A percentile compares a stretch with the other conserved stretches of the same genome.
Conservation (phyloP, 2,888 invertebrate genomes). For the Epirrhoe tristata region DNA sequence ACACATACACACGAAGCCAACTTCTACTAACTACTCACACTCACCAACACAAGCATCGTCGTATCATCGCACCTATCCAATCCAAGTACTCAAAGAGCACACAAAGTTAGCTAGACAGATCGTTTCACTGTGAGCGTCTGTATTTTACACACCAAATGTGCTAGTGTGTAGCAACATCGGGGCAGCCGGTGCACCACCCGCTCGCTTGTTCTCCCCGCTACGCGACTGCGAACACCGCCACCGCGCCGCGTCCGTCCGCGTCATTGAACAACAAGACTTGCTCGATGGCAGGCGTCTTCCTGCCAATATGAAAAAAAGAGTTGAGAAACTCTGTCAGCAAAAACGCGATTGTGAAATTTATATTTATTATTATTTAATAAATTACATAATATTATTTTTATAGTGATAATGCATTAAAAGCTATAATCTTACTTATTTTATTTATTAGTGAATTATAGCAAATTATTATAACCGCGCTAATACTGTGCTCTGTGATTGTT, state of each 20-base stretch:
- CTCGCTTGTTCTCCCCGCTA: conserved; percentile 79
- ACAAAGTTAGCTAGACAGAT: conserved; percentile 79
- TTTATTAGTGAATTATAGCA: conserved; percentile 84
- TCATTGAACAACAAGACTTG: conserved; percentile 85
- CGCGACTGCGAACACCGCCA: conserved; percentile 80
- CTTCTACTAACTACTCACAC: conserved; percentile 62
- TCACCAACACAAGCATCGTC: conserved; percentile 54
- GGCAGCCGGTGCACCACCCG: conserved; percentile 82
- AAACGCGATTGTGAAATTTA: conserved; percentile 82
- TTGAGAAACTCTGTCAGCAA: conserved; percentile 78
- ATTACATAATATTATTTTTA: conserved; percentile 78
- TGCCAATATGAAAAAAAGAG: conserved; percentile 84
- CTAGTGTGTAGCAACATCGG: conserved; percentile 80
- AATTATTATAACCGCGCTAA: conserved; percentile 78
- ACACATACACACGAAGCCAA: conserved; percentile 55
- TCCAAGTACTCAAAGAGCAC: conserved; percentile 71
- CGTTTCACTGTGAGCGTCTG: conserved; percentile 65
- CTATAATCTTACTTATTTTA: conserved; percentile 62
- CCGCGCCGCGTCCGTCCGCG: conserved; percentile 71
- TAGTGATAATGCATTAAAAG: conserved; percentile 78
- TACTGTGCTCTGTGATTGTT: conserved; percentile 81
- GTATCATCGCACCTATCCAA: conserved; percentile 66
- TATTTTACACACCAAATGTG: conserved; percentile 59
- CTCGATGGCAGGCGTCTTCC: conserved; percentile 83
- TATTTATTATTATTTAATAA: conserved; percentile 78